A percentile compares a stretch with the other conserved stretches of the same genome.
Conservation (phyloP, 2,888 invertebrate genomes). For the Heteropelma amictum region DNA sequence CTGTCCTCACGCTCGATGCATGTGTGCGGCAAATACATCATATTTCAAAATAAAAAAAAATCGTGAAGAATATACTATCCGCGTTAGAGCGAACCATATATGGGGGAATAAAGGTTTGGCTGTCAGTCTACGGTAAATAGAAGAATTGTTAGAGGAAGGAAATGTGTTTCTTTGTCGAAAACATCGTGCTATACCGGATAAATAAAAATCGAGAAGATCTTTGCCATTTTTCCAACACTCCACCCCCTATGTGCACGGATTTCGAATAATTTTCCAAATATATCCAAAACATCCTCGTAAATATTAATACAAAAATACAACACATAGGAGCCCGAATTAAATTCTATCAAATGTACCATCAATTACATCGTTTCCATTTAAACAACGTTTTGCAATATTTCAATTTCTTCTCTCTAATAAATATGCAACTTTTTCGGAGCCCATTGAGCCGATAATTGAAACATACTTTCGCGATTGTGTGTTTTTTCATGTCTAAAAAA, state of each 20-base stretch:
- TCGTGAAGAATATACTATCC: not conserved
- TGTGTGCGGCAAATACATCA: not conserved
- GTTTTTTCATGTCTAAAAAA: not conserved
- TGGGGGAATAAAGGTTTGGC: not conserved
- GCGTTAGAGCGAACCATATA: not conserved
- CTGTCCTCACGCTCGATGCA: slow-evolving; percentile 14
- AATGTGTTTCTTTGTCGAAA: no score
- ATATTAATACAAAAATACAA: no score
- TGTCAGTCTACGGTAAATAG: not conserved
- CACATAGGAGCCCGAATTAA: no score
- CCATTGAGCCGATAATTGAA: not conserved
- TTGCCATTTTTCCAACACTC: no score
- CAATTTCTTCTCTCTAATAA: no score
- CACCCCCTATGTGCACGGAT: no score
- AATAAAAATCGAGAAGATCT: no score
- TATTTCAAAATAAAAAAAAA: slow-evolving; percentile 1
- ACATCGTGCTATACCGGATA: no score
- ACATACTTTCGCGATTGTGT: not conserved
- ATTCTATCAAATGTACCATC: not conserved
- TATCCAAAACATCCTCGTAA: no score
- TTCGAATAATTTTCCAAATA: no score
- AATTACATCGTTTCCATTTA: no score
- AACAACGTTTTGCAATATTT: not conserved
- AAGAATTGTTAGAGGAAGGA: no score
- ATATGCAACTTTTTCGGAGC: not conserved